phyloP scores from a whole-genome alignment of 1,140 invertebrate species.

The Dreissena polymorpha region DNA sequence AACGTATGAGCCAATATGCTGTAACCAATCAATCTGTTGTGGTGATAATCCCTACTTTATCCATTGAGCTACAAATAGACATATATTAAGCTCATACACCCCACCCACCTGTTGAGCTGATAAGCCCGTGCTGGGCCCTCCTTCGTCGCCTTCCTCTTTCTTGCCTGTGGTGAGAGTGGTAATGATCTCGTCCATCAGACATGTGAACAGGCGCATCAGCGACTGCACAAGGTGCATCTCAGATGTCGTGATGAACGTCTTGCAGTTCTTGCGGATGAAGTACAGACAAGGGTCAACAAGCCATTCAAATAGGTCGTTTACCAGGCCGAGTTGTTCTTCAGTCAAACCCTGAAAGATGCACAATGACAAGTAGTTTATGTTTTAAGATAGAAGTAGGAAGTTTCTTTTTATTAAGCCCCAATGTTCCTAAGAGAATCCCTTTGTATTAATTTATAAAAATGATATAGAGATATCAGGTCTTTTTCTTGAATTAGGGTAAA shows the following conservation, averaged over 20 bases:
- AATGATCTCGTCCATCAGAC: constrained; percentile 78
- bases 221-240: constrained; percentile 87
- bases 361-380: too few relatives aligned
- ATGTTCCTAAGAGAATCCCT: too few relatives aligned
- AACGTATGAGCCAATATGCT: neutral
- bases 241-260: constrained; percentile 88
- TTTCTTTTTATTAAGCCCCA: too few relatives aligned
- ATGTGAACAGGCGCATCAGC: constrained; percentile 75
- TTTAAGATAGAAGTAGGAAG: too few relatives aligned
- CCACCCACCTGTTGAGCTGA: constrained; percentile 72
- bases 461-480: too few relatives aligned
- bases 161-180: constrained; percentile 48
- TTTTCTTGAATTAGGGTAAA: too few relatives aligned
- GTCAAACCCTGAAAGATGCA: constrained; percentile 77
- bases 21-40: neutral
- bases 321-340: constrained; percentile 65
- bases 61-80: too few relatives aligned
- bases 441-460: too few relatives aligned
- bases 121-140: constrained; percentile 47
- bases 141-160: constrained; percentile 58
- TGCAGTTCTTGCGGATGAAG: constrained; percentile 83
- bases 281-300: constrained; percentile 80
- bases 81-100: neutral
- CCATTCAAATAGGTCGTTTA: constrained; percentile 76
- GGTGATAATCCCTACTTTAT: neutral